Base-by-base conservation (phyloP, 2,888 invertebrate genomes). In the Deilephila porcellus region DNA sequence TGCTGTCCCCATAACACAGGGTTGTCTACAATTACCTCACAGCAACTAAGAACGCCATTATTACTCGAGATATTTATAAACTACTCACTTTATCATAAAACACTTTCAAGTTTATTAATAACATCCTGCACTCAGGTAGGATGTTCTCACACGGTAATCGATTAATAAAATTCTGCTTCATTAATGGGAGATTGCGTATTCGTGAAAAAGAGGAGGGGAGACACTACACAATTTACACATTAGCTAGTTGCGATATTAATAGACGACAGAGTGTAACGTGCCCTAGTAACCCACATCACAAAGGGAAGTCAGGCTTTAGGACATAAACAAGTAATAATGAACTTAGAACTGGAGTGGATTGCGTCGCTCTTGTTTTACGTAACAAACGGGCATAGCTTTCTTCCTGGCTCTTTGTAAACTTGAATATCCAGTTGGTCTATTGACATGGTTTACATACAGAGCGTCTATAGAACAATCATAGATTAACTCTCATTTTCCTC, bases 261-360 rank as follows among this genome's bases (percentile, higher is more conserved):
- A 64, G 64, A 45, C 20, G 64, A 20, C 20, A 45, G 14, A 64
- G n/a, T 64, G 64, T 56, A 71, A 71, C 20, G n/a, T 45, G 45
- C 37, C 20, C 64, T 45, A 64, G 20, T 64, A 20, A 37, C 64
- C 64, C 14, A 45, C 37, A 45, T 64, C 11, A 37, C 5, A 60
- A 64, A 20, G 64, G 64, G 64, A 64, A 64, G 64, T 64, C 20
- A 20, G 37, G 3, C 45, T n/a, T 45, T 64, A 64, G 64, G 64
- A 64, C 37, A 64, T 75, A 74, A 59, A 67, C 34, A 34, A 37
- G 37, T 37, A 64, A 64, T 63, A 37, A 37, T 64, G 45, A 64
- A 64, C 64, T 64, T 45, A 64, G 37, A 64, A 45, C 45, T 64
- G 25, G 25, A 25, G 37, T 20, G 37, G 64, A 20, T 64, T 64